These are phyloP conservation scores for Crypturellus tataupa DNA, from an alignment of 2,797 vertebrate species.

Conservation along the genomic window DNA sequence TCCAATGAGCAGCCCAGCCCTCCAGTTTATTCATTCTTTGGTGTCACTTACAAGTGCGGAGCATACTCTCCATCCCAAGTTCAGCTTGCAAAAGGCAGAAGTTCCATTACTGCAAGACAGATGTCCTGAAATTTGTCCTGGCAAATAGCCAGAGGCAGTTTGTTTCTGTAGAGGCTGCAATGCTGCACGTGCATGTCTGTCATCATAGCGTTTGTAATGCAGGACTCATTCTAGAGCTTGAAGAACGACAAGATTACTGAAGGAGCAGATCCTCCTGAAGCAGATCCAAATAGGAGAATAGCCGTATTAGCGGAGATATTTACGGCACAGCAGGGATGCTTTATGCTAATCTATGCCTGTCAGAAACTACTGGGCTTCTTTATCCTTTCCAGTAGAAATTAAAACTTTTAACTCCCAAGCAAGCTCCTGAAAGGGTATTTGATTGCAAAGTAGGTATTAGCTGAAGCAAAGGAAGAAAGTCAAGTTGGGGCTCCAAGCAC, in stretches of 20 bases:
- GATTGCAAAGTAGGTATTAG: neutral
- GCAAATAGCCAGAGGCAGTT: neutral
- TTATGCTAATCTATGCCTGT: neutral
- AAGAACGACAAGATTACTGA: neutral
- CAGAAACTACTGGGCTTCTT: neutral
- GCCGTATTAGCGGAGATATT: neutral
- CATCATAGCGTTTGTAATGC: accelerated
- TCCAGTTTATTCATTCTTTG: too few relatives aligned
- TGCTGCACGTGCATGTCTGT: accelerated
- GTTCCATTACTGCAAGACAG: too few relatives aligned
- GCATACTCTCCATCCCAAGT: too few relatives aligned
- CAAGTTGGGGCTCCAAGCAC: neutral
- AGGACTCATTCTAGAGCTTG: neutral
- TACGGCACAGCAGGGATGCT: neutral
- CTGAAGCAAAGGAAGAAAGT: neutral
- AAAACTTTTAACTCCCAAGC: neutral
- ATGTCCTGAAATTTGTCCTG: neutral
- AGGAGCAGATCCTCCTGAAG: neutral
- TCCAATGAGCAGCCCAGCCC: too few relatives aligned
- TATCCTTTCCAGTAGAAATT: neutral
- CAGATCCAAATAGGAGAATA: neutral
- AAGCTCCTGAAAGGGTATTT: neutral
- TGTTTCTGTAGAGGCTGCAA: neutral
- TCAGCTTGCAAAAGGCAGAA: too few relatives aligned
- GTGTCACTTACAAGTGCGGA: too few relatives aligned